Evolutionary conservation across 2,888 invertebrate species (phyloP), one percentile per base, ranked within the genome.

Genomic region (Drosophila cognata): DNA sequence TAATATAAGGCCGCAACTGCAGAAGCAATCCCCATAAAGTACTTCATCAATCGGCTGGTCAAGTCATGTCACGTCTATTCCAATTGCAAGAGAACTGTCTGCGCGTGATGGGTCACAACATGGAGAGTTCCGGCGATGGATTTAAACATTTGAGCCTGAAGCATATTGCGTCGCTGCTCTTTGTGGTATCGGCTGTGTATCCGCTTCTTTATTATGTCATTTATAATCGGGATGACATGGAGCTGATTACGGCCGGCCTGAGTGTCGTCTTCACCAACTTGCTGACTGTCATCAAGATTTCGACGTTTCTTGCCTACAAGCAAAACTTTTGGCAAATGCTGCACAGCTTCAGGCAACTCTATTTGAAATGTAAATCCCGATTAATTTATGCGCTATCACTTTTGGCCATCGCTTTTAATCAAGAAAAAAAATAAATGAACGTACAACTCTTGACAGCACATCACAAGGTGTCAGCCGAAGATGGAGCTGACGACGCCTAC

Each of bases 201-300:
- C 92, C 92, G n/a, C 71, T 92, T 75, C 67, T 90, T 31, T 74
- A 83, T 33, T 91, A 90, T 70, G 71, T 81, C n/a, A 70, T 91
- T 51, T 81, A 90, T 72, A 82, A 92, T 63, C 82, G 81, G 35
- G 81, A 91, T 51, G 79, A 92, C 59, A 74, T 92, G 81, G 82
- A 88, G 70, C 69, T 92, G 71, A 85, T 89, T 21, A 92, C 92
- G 4, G 92, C 91, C 38, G 71, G 90, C 29, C 71, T 92, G 41
- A 92, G 92, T 50, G 85, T 92, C 31, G 75, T 71, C 50, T 90
- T 92, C 46, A 92, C 91, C 61, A 92, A 92, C 57, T 41, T 91
- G 48, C 68, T 92, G 64, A 91, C 92, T 11, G 82, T 89, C 41
- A 84, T 91, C 43, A 92, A 92, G 74, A 89, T 91, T n/a, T 67